These are phyloP conservation scores for Carollia perspicillata DNA, from an alignment of 2,113 vertebrate genomes.

Conservation along the genomic window DNA sequence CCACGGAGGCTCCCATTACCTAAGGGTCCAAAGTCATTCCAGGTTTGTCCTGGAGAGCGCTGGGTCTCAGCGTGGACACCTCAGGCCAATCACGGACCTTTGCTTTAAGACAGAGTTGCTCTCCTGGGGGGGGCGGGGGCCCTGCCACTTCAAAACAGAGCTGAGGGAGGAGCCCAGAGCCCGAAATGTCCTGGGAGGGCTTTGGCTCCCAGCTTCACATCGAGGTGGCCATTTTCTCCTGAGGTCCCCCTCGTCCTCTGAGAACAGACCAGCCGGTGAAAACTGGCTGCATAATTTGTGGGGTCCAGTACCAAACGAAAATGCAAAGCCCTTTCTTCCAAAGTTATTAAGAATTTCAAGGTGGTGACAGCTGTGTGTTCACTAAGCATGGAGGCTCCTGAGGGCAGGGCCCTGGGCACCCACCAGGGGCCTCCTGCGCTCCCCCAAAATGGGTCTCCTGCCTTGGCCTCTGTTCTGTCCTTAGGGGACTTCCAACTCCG, in stretches of 20 bases:
- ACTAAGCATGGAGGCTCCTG: background rate
- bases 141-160: background rate
- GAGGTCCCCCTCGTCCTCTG: background rate
- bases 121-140: background rate
- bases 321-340: background rate
- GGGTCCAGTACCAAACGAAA: background rate
- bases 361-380: fast-evolving
- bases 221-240: background rate
- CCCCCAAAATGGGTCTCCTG: no score
- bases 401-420: fast-evolving
- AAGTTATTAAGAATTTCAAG: background rate
- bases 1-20: background rate
- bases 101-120: background rate
- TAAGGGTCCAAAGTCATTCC: background rate
- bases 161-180: background rate
- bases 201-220: background rate
- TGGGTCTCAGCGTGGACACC: background rate
- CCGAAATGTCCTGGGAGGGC: background rate
- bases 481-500: background rate
- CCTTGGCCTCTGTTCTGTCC: background rate
- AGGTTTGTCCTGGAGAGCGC: background rate
- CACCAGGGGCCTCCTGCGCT: background rate
- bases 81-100: background rate
- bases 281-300: background rate
- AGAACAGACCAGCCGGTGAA: background rate